These are phyloP conservation scores for Phataginus tricuspis DNA, from an alignment of 2,797 vertebrate genomes.

Conservation along the genomic window DNA sequence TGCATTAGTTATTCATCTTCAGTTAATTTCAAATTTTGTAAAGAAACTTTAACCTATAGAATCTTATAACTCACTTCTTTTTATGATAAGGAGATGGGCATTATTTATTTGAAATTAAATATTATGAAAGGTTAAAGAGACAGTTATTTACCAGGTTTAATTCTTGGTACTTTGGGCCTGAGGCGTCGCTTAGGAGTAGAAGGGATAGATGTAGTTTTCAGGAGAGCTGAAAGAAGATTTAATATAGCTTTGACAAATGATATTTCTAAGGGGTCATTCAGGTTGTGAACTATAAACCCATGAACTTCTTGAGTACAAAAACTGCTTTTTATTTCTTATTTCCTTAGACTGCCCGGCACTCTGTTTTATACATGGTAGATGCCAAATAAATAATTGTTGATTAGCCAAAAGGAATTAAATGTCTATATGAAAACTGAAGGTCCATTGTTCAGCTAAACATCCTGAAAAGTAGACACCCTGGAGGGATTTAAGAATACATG, in stretches of 20 bases:
- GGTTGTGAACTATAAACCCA: background rate
- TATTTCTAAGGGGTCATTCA: background rate
- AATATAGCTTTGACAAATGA: slow-evolving; percentile 61
- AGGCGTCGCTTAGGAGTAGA: slow-evolving; percentile 81
- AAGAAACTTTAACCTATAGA: slow-evolving; percentile 25
- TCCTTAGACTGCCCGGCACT: background rate
- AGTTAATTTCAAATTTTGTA: slow-evolving; percentile 15
- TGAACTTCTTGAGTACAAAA: background rate
- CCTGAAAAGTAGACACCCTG: background rate
- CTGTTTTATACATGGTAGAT: background rate
- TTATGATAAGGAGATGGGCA: background rate
- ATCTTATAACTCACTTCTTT: background rate
- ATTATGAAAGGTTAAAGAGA: slow-evolving; percentile 49
- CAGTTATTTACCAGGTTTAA: slow-evolving; percentile 84
- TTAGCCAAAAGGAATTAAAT: background rate
- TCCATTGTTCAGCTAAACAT: background rate
- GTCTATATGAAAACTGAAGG: background rate
- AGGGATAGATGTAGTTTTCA: slow-evolving; percentile 80
- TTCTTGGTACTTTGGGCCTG: slow-evolving; percentile 79
- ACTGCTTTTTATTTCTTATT: background rate
- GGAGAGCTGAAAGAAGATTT: slow-evolving; percentile 85
- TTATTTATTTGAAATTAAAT: slow-evolving; percentile 23
- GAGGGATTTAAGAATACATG: background rate
- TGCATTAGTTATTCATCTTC: background rate
- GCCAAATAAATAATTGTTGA: background rate